phyloP scores from a whole-genome alignment of 1,140 invertebrate genomes.

The Bombus superbus region DNA sequence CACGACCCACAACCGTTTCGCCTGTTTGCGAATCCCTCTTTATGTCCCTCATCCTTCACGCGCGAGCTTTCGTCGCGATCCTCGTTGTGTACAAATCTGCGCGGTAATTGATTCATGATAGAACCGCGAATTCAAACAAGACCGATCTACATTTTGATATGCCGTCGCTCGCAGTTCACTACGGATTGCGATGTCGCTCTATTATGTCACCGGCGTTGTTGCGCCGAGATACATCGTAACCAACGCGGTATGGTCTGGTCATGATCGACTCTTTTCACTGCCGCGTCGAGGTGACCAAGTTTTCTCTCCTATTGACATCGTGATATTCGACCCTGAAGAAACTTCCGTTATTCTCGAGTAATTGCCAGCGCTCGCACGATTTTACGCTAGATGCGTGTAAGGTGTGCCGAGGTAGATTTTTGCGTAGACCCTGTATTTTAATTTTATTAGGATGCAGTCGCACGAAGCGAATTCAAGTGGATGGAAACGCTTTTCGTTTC shows the following conservation, averaged over 20 bases:
- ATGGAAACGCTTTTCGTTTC: not conserved
- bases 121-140: conserved; percentile 77
- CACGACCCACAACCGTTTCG: not conserved
- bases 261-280: conserved; percentile 61
- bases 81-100: conserved; percentile 74
- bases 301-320: not conserved
- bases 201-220: conserved; percentile 64
- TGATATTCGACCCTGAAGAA: not conserved
- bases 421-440: conserved; percentile 1
- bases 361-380: no score
- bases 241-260: conserved; percentile 54
- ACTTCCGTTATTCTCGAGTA: not conserved
- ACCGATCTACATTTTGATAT: conserved; percentile 75
- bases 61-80: conserved; percentile 69
- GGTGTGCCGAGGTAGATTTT: not conserved
- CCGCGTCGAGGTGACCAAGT: conserved; percentile 2
- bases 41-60: conserved; percentile 65
- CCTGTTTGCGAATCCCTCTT: conserved; percentile 52
- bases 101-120: conserved; percentile 79
- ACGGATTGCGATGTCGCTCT: conserved; percentile 60
- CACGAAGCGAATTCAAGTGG: not conserved
- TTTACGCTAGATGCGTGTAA: not conserved
- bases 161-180: conserved; percentile 60
- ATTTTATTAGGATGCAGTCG: conserved; percentile 18
- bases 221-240: conserved; percentile 62